Conservation (phyloP, 2,113 vertebrate genomes). For the Leptodactylus fuscus region DNA sequence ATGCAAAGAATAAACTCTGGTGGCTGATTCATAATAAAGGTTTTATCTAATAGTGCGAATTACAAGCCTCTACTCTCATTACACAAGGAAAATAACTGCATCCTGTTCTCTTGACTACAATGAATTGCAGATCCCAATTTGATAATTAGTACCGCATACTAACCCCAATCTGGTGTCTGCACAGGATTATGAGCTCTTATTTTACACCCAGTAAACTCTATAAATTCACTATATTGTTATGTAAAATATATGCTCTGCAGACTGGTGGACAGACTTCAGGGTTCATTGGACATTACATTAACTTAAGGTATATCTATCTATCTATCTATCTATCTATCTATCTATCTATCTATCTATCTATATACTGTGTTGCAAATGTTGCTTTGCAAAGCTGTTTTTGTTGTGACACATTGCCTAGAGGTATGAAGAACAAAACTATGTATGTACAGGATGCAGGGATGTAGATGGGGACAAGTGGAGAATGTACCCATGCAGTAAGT, state of each 20-base stretch:
- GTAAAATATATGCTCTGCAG: not conserved
- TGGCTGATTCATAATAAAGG: not conserved
- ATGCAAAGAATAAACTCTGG: not conserved
- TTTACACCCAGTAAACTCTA: not conserved
- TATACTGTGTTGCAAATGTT: too few species aligned
- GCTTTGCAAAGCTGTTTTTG: too few species aligned
- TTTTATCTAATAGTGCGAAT: not conserved
- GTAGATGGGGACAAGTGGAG: too few species aligned
- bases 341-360: too few species aligned
- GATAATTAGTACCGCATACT: not conserved
- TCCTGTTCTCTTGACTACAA: not conserved
- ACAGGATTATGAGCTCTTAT: too few species aligned
- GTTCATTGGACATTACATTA: too few species aligned
- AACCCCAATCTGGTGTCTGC: not conserved
- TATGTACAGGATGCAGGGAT: too few species aligned
- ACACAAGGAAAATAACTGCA: not conserved
- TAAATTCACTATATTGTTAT: not conserved
- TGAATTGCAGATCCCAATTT: not conserved
- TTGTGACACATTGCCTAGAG: too few species aligned
- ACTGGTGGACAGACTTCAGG: not conserved
- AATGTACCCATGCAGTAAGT: too few species aligned
- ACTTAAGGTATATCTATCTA: too few species aligned
- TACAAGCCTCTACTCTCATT: not conserved
- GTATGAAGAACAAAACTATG: too few species aligned
- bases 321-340: too few species aligned